Evolutionary conservation across 2,113 vertebrate species (phyloP).

Genomic region (Trachemys scripta): DNA sequence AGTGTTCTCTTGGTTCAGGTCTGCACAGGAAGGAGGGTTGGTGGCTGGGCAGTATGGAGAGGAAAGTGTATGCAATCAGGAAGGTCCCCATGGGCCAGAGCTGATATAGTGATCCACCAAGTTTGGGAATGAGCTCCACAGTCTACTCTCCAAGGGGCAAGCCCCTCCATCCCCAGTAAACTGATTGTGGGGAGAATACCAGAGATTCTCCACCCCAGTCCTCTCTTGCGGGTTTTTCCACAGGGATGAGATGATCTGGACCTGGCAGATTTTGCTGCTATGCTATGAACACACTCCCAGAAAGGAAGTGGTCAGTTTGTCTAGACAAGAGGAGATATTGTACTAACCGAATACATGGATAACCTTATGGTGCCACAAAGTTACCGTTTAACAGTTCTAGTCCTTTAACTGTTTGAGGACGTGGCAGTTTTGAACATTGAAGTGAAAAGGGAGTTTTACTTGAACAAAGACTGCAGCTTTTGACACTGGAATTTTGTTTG

Average conservation of each 20-base stretch:
- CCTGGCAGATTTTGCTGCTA: background rate
- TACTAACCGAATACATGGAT: background rate
- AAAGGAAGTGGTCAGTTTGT: background rate
- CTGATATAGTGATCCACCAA: background rate
- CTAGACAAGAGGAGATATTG: background rate
- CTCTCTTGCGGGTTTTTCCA: background rate
- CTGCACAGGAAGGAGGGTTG: background rate
- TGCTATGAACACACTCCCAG: background rate
- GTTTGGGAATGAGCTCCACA: background rate
- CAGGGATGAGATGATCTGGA: background rate
- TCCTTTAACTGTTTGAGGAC: background rate
- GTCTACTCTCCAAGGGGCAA: background rate
- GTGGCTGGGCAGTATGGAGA: background rate
- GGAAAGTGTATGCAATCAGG: background rate
- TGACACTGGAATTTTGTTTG: background rate
- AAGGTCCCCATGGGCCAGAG: background rate
- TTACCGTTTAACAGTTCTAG: background rate
- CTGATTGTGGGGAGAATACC: background rate
- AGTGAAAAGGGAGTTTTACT: background rate
- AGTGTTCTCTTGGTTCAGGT: background rate
- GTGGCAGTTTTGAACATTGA: background rate
- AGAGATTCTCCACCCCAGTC: background rate
- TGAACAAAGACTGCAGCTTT: background rate
- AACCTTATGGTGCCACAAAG: background rate
- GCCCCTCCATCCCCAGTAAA: background rate